phyloP scores from a whole-genome alignment of 1,140 invertebrate species.

The Bombus waltoni region DNA sequence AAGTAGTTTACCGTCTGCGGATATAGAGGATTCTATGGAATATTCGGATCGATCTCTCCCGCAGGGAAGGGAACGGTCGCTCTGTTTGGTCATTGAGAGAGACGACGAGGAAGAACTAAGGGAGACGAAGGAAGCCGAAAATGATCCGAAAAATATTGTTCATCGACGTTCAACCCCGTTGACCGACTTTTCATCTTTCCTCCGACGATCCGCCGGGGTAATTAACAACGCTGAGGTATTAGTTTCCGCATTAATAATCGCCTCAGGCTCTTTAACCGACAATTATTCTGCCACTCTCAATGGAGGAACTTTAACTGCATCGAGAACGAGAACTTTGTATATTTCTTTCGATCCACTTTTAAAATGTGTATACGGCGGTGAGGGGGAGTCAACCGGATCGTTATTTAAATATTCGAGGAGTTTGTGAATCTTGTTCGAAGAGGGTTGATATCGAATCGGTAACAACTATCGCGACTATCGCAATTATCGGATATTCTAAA shows the following conservation, averaged over 20 bases:
- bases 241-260: conserved; percentile 49
- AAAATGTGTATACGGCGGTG: too few species aligned
- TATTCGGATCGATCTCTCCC: conserved; percentile 55
- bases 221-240: conserved; percentile 51
- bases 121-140: conserved; percentile 28
- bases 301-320: conserved; percentile 38
- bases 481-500: too few species aligned
- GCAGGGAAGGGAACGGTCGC: background rate
- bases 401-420: background rate
- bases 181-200: conserved; percentile 32
- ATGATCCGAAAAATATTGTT: conserved; percentile 55
- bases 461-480: too few species aligned
- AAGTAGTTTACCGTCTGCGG: conserved; percentile 54
- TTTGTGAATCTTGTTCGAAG: background rate
- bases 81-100: background rate
- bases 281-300: conserved; percentile 41
- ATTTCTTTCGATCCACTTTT: background rate
- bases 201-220: conserved; percentile 18
- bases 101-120: background rate
- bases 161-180: background rate
- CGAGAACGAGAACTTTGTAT: conserved; percentile 15
- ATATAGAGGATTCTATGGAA: conserved; percentile 52
- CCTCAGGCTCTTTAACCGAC: conserved; percentile 52
- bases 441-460: too few species aligned
- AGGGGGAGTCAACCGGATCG: background rate